These are phyloP conservation scores for Apamea anceps DNA, from an alignment of 2,888 invertebrate species.

Conservation along the genomic window DNA sequence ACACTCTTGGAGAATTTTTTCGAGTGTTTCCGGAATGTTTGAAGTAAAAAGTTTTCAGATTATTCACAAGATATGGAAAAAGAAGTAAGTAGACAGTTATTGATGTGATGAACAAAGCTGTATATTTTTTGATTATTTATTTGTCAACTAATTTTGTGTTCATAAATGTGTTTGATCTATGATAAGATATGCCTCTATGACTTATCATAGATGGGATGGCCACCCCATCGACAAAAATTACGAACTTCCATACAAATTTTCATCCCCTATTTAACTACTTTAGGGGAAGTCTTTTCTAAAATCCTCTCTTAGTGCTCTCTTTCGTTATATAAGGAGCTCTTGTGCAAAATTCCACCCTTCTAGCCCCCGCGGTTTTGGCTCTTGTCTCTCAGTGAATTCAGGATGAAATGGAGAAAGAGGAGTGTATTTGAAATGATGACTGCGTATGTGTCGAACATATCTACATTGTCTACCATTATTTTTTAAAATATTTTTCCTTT, in stretches of 20 bases:
- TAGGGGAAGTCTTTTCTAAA: not conserved
- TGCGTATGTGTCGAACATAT: no score
- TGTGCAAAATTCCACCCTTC: not conserved
- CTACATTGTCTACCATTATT: not conserved
- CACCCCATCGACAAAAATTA: not conserved
- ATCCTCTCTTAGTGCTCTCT: not conserved
- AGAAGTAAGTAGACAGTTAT: not conserved
- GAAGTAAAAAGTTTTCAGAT: conserved; percentile 8
- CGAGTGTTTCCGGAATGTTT: conserved; percentile 7
- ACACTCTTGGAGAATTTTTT: conserved; percentile 35
- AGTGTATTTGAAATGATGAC: conserved; percentile 19
- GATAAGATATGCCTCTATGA: no score
- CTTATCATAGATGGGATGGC: no score
- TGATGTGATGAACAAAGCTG: no score
- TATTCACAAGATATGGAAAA: no score
- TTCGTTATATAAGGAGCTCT: not conserved
- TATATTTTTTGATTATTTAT: not conserved
- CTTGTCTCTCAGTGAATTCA: not conserved
- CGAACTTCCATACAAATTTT: not conserved
- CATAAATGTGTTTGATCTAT: not conserved
- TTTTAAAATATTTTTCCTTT: not conserved
- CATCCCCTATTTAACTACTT: not conserved
- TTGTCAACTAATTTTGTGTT: not conserved
- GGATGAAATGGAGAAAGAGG: not conserved
- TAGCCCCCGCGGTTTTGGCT: no score